Evolutionary conservation across 92 coral and sea anemone genomes (phyloP).

Genomic region (Heteractis magnifica): DNA sequence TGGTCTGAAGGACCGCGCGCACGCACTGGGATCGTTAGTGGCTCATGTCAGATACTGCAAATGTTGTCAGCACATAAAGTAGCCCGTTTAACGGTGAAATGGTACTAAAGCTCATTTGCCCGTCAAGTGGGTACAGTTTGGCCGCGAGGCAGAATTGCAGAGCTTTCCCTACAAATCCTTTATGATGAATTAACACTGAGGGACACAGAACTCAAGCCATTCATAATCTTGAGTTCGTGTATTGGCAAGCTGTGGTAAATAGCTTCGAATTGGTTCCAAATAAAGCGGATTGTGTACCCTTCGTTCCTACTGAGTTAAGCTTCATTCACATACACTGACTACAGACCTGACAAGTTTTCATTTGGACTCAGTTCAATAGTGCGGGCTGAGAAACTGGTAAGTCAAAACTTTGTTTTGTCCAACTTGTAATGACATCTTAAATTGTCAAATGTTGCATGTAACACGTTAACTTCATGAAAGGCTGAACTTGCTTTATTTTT

Average conservation of each 20-base stretch:
- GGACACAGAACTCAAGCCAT: neutral
- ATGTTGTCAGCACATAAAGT: conserved; percentile 10
- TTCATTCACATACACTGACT: neutral
- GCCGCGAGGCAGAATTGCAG: neutral
- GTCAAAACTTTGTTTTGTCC: neutral
- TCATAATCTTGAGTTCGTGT: neutral
- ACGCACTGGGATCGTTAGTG: neutral
- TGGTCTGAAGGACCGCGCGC: neutral
- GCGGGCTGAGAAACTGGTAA: neutral
- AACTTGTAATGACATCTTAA: neutral
- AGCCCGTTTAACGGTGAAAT: conserved; percentile 8
- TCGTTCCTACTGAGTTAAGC: neutral
- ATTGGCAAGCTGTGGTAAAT: neutral
- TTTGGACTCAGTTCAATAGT: neutral
- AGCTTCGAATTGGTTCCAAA: neutral
- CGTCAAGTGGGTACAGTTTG: neutral
- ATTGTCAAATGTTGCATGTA: neutral
- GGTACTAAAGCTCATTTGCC: neutral
- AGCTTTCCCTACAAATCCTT: neutral
- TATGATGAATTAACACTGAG: neutral
- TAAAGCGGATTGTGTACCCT: neutral
- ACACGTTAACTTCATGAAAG: no score
- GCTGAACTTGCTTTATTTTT: neutral
- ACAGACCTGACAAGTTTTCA: neutral
- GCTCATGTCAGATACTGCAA: neutral